These are phyloP conservation scores for Cyaniris semiargus DNA, from an alignment of 2,888 invertebrate species.

Conservation along the genomic window DNA sequence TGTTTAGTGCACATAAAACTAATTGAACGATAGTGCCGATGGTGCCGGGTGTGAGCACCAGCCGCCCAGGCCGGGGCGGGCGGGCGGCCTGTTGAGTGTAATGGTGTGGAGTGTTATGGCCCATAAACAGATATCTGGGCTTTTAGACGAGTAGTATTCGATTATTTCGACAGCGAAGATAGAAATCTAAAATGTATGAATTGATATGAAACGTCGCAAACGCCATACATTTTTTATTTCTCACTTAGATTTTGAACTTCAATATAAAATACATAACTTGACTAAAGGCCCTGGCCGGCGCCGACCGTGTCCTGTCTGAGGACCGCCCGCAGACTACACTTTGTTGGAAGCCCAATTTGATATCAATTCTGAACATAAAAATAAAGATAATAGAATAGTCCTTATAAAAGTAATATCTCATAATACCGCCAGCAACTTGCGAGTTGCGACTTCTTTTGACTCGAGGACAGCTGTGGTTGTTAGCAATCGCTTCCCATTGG, in stretches of 20 bases:
- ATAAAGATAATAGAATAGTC: no score
- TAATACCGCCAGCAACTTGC: no score
- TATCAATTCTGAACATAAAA: no score
- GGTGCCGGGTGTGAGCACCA: not conserved
- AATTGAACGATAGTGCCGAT: slow-evolving; percentile 4
- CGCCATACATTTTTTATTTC: no score
- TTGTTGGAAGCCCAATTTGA: not conserved
- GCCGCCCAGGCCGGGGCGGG: not conserved
- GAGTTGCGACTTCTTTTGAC: no score
- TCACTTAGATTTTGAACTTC: no score
- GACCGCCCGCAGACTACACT: not conserved
- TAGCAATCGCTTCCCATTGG: no score
- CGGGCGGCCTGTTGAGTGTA: not conserved
- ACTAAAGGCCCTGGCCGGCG: not conserved
- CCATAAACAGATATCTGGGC: not conserved
- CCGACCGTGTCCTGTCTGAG: not conserved
- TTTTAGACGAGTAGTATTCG: not conserved
- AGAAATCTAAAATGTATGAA: not conserved
- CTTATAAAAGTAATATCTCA: no score
- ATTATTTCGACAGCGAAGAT: not conserved
- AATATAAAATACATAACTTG: no score
- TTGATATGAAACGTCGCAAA: no score
- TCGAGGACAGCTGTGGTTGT: no score
- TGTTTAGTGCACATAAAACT: slow-evolving; percentile 8
- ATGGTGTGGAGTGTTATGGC: slow-evolving; percentile 8